Conservation (phyloP, 2,797 vertebrate genomes). For the Chloroceryle amazona region DNA sequence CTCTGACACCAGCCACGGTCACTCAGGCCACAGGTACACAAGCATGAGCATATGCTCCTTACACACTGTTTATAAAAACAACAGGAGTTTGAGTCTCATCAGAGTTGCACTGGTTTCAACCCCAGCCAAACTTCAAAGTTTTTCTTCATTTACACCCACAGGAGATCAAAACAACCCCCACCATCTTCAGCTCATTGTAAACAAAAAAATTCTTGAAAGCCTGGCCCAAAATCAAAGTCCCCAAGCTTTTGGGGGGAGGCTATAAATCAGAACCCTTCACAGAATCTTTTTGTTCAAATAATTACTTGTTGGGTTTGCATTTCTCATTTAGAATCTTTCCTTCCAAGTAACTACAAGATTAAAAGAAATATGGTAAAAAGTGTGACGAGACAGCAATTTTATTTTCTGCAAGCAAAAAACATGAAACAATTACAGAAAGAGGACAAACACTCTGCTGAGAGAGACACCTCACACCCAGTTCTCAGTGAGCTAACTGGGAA, state of each 20-base stretch:
- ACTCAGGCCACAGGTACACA: neutral
- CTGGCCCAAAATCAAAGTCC: slow-evolving; percentile 33
- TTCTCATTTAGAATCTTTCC: slow-evolving; percentile 4
- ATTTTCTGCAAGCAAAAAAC: slow-evolving; percentile 12
- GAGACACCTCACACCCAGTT: neutral
- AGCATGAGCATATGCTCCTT: neutral
- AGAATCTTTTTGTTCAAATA: neutral
- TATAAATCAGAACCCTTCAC: neutral
- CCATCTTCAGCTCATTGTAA: neutral
- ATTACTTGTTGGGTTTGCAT: neutral
- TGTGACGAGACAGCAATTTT: neutral
- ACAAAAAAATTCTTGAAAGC: neutral
- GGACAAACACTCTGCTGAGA: neutral
- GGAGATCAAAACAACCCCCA: neutral
- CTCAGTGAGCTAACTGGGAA: neutral
- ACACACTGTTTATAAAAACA: neutral
- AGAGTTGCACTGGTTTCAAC: neutral
- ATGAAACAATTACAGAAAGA: slow-evolving; percentile 10
- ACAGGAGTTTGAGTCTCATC: neutral
- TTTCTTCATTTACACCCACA: neutral
- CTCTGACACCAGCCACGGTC: neutral
- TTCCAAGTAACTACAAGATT: neutral
- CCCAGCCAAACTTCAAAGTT: neutral
- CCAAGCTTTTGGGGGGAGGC: neutral
- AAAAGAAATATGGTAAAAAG: slow-evolving; percentile 10